A percentile compares a stretch with the other conserved stretches of the same genome.
phyloP scores from a whole-genome alignment of 1,140 invertebrate genomes.

The Zophobas morio region DNA sequence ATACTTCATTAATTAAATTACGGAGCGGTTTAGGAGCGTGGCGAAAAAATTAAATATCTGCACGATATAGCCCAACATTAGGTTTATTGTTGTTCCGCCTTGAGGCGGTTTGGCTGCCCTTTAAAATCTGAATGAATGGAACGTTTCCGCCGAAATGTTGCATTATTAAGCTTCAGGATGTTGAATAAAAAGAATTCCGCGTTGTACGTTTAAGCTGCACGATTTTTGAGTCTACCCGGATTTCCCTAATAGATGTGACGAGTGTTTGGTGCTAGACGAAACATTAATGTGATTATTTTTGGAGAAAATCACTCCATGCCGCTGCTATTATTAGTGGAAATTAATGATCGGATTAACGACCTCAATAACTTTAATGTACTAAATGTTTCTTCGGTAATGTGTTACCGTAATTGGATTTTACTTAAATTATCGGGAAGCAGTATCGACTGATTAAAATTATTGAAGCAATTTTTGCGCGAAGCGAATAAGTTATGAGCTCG shows the following conservation, averaged over 20 bases:
- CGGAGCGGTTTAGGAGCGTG: background rate
- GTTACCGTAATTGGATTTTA: constrained; percentile 32
- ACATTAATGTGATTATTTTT: background rate
- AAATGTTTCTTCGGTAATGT: constrained; percentile 14
- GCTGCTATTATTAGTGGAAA: constrained; percentile 27
- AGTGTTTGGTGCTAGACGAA: no score
- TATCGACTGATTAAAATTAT: constrained; percentile 16
- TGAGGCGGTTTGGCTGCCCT: constrained; percentile 1
- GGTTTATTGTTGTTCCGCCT: constrained; percentile 5
- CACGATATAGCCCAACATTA: constrained; percentile 15
- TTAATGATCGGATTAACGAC: constrained; percentile 36
- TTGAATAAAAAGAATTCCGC: no score
- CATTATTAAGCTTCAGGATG: background rate
- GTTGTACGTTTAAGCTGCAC: no score
- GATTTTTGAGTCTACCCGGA: background rate
- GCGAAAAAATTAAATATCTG: constrained; percentile 23
- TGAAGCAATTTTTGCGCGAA: background rate
- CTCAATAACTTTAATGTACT: constrained; percentile 28
- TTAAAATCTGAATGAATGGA: constrained; percentile 20
- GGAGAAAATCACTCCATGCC: constrained; percentile 8
- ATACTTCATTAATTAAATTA: constrained; percentile 36
- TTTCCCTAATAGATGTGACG: background rate
- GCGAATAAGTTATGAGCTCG: no score
- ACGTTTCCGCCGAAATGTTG: background rate
- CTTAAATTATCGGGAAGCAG: constrained; percentile 10